Percentiles rank a stretch among this genome's conserved stretches.
These are phyloP conservation scores for Tenualosa thibaudeaui DNA, from an alignment of 2,797 vertebrate species.

Conservation along the genomic window DNA sequence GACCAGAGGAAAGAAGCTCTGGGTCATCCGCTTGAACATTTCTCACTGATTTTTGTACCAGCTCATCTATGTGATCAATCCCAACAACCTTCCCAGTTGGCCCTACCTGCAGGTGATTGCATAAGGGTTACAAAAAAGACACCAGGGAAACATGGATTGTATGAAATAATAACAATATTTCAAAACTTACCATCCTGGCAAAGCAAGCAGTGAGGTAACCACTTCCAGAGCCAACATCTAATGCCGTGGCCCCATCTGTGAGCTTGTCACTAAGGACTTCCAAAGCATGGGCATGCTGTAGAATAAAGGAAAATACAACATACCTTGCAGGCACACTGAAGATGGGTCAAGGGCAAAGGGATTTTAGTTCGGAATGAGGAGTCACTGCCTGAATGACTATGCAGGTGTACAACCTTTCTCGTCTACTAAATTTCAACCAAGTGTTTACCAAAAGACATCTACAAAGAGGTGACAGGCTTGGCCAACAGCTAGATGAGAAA, in stretches of 20 bases:
- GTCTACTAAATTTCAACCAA: neutral
- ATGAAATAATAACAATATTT: neutral
- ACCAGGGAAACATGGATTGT: neutral
- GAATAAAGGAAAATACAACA: slow-evolving; percentile 31
- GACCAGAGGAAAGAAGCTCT: slow-evolving; percentile 79
- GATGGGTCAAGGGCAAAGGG: neutral
- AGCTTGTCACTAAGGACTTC: slow-evolving; percentile 87
- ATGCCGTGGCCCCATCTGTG: slow-evolving; percentile 79
- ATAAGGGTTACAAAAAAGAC: neutral
- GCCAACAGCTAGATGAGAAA: neutral
- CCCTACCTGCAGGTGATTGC: slow-evolving; percentile 71
- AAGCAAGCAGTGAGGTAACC: slow-evolving; percentile 91
- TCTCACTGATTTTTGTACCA: slow-evolving; percentile 79
- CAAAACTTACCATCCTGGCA: slow-evolving; percentile 82
- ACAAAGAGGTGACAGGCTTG: neutral
- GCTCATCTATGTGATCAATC: slow-evolving; percentile 87
- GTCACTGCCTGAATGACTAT: neutral
- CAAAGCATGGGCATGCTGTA: slow-evolving; percentile 87
- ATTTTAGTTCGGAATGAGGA: neutral
- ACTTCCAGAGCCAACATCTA: slow-evolving; percentile 92
- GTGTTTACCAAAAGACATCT: neutral
- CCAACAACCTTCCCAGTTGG: slow-evolving; percentile 82
- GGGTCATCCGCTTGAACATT: slow-evolving; percentile 83
- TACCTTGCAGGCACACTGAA: slow-evolving; percentile 3
- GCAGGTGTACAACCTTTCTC: neutral